Evolutionary conservation across 2,113 vertebrate genomes (phyloP).

Genomic region (Vidua macroura): DNA sequence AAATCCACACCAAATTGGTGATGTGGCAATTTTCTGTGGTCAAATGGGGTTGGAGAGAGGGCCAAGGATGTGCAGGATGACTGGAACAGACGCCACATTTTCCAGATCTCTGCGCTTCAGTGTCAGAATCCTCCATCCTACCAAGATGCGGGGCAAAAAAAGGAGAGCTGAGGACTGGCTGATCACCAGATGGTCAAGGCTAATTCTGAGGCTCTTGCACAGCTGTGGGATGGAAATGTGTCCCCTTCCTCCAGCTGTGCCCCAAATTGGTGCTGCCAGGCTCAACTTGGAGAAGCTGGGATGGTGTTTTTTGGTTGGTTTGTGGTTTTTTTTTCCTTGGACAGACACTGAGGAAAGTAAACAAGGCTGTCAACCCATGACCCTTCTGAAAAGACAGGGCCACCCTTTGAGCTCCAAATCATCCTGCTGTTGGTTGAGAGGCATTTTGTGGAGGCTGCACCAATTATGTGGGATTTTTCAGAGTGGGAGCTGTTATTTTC

Average conservation of each 20-base stretch:
- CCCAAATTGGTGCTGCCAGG: neutral
- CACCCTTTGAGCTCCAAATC: neutral
- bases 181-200: neutral
- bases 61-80: neutral
- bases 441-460: neutral
- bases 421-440: neutral
- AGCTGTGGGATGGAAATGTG: neutral
- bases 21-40: neutral
- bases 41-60: neutral
- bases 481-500: slow-evolving; percentile 28
- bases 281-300: neutral
- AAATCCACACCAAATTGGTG: neutral
- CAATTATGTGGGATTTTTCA: neutral
- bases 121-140: neutral
- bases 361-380: neutral
- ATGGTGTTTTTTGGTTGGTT: too few relatives aligned
- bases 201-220: neutral
- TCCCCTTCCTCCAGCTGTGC: neutral
- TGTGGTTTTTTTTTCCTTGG: neutral
- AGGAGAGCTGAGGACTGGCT: neutral
- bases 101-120: neutral
- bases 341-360: neutral
- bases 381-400: neutral
- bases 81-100: neutral
- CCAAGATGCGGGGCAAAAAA: neutral